Percentiles rank a stretch among this genome's conserved stretches.
Evolutionary conservation across 2,797 vertebrate species (phyloP).

Genomic region (Thamnophis elegans): DNA sequence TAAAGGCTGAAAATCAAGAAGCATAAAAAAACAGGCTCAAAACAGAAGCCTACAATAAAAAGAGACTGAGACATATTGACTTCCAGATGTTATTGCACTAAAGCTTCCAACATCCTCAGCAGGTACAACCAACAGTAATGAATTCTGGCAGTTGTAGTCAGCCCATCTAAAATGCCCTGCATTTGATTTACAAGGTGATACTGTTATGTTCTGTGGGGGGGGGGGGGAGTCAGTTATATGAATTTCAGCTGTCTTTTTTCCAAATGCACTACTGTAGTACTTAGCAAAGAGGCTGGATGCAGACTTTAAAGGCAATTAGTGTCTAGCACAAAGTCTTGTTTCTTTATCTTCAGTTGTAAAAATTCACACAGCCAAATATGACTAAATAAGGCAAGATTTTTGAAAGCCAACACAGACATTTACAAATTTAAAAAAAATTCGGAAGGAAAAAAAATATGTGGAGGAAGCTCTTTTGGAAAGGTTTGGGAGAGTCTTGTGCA

Average conservation of each 20-base stretch:
- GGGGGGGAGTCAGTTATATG: not conserved
- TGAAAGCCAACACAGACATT: not conserved
- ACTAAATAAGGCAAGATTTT: constrained; percentile 22
- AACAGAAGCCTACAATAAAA: not conserved
- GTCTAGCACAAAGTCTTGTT: constrained; percentile 6
- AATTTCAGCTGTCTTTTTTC: constrained; percentile 1
- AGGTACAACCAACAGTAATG: no score
- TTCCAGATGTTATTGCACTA: not conserved
- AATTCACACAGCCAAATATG: constrained; percentile 19
- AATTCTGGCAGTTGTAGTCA: not conserved
- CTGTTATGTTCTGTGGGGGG: not conserved
- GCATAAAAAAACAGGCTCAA: not conserved
- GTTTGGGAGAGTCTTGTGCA: not conserved
- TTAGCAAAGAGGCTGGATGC: not conserved
- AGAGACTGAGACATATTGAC: not conserved
- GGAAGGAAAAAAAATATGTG: not conserved
- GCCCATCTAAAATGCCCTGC: not conserved
- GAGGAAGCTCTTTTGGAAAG: not conserved
- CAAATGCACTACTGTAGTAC: not conserved
- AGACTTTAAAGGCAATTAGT: not conserved
- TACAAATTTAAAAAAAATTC: not conserved
- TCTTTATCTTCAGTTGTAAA: constrained; percentile 9
- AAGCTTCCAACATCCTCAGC: not conserved
- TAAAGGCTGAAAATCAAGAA: not conserved
- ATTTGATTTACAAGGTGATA: not conserved